Conservation (phyloP, 2,797 vertebrate species). For the Heliangelus exortis region DNA sequence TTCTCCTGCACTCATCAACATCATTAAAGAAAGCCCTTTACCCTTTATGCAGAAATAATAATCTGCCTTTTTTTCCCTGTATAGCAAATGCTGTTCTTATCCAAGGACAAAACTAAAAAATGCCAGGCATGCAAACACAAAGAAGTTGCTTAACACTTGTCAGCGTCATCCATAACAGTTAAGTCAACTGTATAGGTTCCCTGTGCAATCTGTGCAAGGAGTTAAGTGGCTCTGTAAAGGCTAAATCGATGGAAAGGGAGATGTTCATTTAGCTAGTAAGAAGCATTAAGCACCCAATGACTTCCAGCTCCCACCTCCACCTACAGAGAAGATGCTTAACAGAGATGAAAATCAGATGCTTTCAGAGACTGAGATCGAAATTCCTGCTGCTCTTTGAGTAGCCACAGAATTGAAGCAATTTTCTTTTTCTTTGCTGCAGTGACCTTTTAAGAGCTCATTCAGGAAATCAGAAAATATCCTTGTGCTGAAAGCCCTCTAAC, state of each 20-base stretch:
- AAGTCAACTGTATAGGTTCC: background rate
- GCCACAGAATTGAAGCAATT: background rate
- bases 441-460: background rate
- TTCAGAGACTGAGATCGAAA: background rate
- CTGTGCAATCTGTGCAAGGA: background rate
- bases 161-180: background rate
- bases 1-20: background rate
- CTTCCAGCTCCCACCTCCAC: background rate
- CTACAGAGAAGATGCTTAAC: background rate
- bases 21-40: background rate
- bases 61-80: fast-evolving
- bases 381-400: background rate
- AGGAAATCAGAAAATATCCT: background rate
- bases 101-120: background rate
- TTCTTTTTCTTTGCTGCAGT: background rate
- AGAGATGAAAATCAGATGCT: background rate
- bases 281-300: background rate
- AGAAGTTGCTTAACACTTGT: background rate
- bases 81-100: background rate
- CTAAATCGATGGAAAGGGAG: background rate
- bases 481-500: background rate
- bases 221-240: background rate
- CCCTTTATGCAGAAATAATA: background rate
- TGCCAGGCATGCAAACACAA: background rate
- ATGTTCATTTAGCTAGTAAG: background rate